Conservation (phyloP, 1,140 invertebrate species). For the Proales similis region DNA sequence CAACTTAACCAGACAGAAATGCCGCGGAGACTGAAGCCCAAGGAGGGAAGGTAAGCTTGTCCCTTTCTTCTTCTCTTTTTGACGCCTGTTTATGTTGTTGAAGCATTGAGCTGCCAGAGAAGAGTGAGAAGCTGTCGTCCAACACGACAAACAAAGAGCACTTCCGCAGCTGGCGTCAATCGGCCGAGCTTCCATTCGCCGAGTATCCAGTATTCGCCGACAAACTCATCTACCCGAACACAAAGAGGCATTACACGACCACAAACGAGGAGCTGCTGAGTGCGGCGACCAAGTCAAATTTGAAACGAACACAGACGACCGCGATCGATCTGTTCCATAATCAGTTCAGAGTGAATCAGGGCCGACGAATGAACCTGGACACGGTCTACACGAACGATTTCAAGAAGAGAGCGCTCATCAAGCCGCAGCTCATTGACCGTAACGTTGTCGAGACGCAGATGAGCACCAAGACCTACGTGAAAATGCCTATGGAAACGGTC, state of each 20-base stretch:
- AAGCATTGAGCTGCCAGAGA: conserved; percentile 24
- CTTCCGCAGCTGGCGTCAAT: background rate
- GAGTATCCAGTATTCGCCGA: conserved; percentile 33
- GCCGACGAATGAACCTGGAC: conserved; percentile 26
- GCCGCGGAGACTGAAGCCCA: conserved; percentile 7
- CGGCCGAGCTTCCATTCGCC: background rate
- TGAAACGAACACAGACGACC: conserved; percentile 21
- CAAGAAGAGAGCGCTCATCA: conserved; percentile 12
- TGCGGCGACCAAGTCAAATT: no score
- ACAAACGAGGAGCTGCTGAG: conserved; percentile 19
- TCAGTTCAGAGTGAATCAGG: conserved; percentile 31
- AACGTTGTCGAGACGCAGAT: conserved; percentile 12
- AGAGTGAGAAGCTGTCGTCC: conserved; percentile 15
- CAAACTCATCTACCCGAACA: conserved; percentile 10
- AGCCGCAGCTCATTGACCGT: conserved; percentile 7
- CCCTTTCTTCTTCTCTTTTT: background rate
- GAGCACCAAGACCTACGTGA: background rate
- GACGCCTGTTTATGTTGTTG: background rate
- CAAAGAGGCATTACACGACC: conserved; percentile 9
- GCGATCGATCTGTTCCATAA: conserved; percentile 23
- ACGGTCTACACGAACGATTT: conserved; percentile 36
- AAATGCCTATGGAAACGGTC: conserved; percentile 31
- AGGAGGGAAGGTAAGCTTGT: conserved; percentile 3
- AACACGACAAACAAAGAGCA: conserved; percentile 31
- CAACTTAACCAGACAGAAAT: no score